Percentiles rank a stretch among this genome's conserved stretches.
Evolutionary conservation across 2,888 invertebrate species (phyloP).

Genomic region (Margaritifera margaritifera): DNA sequence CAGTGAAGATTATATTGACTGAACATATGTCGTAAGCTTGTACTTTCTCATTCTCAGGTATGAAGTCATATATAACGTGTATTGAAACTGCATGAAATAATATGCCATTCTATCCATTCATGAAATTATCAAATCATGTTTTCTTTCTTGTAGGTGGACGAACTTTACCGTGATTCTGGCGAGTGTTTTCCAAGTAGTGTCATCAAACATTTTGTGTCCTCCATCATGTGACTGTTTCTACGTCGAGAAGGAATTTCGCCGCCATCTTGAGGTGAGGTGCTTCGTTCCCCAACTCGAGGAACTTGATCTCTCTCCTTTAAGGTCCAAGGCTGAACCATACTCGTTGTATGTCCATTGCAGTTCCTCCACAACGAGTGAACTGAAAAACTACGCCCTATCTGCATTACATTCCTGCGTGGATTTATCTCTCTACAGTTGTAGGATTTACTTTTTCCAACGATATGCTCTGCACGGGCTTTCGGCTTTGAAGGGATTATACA

Average conservation of each 20-base stretch:
- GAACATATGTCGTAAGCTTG: no score
- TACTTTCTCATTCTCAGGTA: no score
- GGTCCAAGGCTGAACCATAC: slow-evolving; percentile 13
- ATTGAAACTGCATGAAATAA: no score
- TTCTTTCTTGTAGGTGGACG: neutral
- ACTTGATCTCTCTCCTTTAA: slow-evolving; percentile 13
- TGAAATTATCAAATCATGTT: no score
- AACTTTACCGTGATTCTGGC: no score
- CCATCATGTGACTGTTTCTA: slow-evolving; percentile 28
- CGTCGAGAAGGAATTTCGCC: slow-evolving; percentile 2
- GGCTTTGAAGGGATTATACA: slow-evolving; percentile 7
- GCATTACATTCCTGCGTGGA: slow-evolving; percentile 8
- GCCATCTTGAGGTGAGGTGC: slow-evolving; percentile 21
- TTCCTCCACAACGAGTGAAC: slow-evolving; percentile 21
- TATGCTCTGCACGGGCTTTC: slow-evolving; percentile 21
- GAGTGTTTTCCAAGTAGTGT: no score
- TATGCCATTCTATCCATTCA: no score
- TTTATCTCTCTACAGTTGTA: slow-evolving; percentile 25
- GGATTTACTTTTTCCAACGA: slow-evolving; percentile 24
- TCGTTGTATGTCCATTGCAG: slow-evolving; percentile 21
- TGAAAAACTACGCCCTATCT: slow-evolving; percentile 20
- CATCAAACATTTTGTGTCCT: slow-evolving; percentile 18
- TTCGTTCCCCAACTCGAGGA: slow-evolving; percentile 26
- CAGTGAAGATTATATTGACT: no score
- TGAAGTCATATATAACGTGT: no score